Conservation (phyloP, 2,113 vertebrate species). For the Urocynchramus pylzowi region DNA sequence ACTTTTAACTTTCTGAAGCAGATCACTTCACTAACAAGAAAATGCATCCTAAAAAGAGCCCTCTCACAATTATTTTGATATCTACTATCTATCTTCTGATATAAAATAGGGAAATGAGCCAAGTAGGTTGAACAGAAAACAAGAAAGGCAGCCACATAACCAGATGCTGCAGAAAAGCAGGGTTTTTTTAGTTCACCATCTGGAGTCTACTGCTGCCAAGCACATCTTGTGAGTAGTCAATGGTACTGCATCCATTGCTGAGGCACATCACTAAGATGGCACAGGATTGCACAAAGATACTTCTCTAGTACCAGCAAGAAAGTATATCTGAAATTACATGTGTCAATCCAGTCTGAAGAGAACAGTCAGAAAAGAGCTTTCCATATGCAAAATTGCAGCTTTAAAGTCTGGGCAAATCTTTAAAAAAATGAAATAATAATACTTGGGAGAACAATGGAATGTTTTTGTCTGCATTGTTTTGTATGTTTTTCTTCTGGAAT, state of each 20-base stretch:
- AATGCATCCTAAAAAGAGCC: background rate
- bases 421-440: background rate
- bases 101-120: background rate
- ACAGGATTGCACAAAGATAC: background rate
- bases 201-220: slow-evolving; percentile 38
- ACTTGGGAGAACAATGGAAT: background rate
- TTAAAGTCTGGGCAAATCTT: background rate
- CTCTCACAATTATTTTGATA: background rate
- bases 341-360: background rate
- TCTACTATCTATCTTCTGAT: background rate
- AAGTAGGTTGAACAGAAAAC: background rate
- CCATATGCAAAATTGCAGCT: background rate
- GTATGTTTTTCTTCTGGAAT: background rate
- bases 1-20: background rate
- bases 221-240: background rate
- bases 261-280: background rate
- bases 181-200: slow-evolving; percentile 30
- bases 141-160: slow-evolving; percentile 18
- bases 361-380: background rate
- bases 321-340: background rate
- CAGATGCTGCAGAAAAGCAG: slow-evolving; percentile 33
- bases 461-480: background rate
- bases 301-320: background rate
- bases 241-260: background rate
- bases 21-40: background rate